These are phyloP conservation scores for Eulimnadia texana DNA, from an alignment of 1,140 invertebrate genomes.

Conservation along the genomic window DNA sequence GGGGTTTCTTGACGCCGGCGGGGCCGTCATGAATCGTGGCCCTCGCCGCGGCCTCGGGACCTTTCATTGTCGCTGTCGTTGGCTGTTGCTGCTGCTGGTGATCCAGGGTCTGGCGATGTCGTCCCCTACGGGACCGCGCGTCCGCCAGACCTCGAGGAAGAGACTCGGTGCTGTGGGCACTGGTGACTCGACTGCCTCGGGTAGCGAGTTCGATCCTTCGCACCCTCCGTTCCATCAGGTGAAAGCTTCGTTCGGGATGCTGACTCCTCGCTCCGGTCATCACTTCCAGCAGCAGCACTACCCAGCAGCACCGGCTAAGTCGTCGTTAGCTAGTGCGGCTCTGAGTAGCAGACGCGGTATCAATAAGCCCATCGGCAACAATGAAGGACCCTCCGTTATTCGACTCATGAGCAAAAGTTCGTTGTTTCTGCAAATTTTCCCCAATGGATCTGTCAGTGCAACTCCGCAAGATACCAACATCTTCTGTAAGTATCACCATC, in stretches of 20 bases:
- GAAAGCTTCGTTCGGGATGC: neutral
- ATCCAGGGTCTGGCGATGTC: neutral
- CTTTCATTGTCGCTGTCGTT: neutral
- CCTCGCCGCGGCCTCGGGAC: neutral
- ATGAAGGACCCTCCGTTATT: neutral
- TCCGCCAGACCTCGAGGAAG: neutral
- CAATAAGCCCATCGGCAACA: too few species aligned
- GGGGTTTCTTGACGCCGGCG: neutral
- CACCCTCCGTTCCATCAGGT: constrained; percentile 10
- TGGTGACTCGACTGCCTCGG: too few species aligned
- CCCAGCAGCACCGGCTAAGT: neutral
- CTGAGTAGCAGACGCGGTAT: neutral
- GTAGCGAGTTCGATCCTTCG: constrained; percentile 3
- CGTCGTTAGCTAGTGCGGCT: too few species aligned
- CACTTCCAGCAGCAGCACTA: neutral
- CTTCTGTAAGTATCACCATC: neutral
- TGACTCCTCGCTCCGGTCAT: neutral
- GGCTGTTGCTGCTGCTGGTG: neutral
- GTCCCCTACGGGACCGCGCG: neutral
- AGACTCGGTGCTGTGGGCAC: neutral
- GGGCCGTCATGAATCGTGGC: neutral
- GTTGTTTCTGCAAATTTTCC: neutral
- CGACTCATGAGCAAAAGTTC: neutral
- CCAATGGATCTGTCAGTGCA: neutral
- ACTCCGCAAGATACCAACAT: neutral